phyloP scores from a whole-genome alignment of 2,888 invertebrate genomes.

The Terebella lapidaria region DNA sequence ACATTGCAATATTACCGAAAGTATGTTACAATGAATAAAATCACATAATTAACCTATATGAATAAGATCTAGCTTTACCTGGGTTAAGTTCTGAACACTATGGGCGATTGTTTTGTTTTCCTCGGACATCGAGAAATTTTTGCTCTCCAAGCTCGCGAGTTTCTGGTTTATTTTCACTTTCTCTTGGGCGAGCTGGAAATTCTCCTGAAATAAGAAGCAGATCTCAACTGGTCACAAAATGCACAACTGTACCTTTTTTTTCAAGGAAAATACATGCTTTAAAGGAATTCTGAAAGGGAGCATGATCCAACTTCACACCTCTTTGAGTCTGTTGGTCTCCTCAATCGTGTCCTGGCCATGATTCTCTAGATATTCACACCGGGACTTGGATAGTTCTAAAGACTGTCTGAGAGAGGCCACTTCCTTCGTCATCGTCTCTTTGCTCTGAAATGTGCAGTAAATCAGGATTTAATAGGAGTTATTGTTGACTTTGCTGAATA shows the following conservation, averaged over 20 bases:
- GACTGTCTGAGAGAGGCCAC: conserved; percentile 18
- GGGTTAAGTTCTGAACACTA: neutral
- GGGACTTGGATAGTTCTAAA: conserved; percentile 11
- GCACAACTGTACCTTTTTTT: too few relatives aligned
- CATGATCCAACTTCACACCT: conserved; percentile 13
- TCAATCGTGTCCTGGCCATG: conserved; percentile 16
- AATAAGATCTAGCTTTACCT: too few relatives aligned
- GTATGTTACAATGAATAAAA: too few relatives aligned
- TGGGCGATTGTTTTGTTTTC: neutral
- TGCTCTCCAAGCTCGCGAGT: neutral
- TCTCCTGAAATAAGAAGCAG: neutral
- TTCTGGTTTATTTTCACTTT: neutral
- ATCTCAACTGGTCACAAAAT: too few relatives aligned
- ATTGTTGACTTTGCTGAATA: too few relatives aligned
- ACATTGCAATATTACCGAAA: too few relatives aligned
- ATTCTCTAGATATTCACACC: conserved; percentile 18
- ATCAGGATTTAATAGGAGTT: neutral
- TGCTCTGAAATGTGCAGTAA: neutral
- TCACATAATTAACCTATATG: too few relatives aligned
- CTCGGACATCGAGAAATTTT: neutral
- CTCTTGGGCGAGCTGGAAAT: neutral
- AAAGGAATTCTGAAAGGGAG: too few relatives aligned
- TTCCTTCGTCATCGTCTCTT: conserved; percentile 10
- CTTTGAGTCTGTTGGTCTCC: conserved; percentile 32
- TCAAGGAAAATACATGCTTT: too few relatives aligned